Evolutionary conservation across 2,113 vertebrate genomes (phyloP).

Genomic region (Semnornis frantzii): DNA sequence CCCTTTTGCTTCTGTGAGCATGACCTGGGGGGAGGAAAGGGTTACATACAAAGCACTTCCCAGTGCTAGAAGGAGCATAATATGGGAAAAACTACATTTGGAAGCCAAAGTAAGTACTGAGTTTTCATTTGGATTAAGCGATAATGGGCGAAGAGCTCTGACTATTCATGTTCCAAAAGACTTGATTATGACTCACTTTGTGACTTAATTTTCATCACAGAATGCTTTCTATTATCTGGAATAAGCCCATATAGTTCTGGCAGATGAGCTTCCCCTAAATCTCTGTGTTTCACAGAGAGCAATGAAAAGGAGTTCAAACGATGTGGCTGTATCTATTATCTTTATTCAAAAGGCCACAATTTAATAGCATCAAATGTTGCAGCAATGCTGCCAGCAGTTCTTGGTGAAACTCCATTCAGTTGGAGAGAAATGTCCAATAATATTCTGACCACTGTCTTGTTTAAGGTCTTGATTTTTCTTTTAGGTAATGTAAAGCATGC

Average conservation of each 20-base stretch:
- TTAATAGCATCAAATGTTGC: slow-evolving; percentile 17
- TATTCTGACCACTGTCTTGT: slow-evolving; percentile 5
- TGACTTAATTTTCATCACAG: slow-evolving; percentile 42
- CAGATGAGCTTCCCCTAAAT: slow-evolving; percentile 13
- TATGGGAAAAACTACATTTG: slow-evolving; percentile 4
- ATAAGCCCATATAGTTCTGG: slow-evolving; percentile 19
- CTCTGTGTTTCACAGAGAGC: not conserved
- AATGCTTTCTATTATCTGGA: slow-evolving; percentile 38
- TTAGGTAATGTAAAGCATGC: slow-evolving; percentile 40
- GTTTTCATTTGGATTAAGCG: slow-evolving; percentile 43
- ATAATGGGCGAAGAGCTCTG: slow-evolving; percentile 31
- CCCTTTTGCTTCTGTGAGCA: not conserved
- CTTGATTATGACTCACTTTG: slow-evolving; percentile 49
- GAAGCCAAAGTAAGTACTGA: not conserved
- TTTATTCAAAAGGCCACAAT: slow-evolving; percentile 10
- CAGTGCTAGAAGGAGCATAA: not conserved
- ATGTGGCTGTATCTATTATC: not conserved
- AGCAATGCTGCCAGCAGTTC: not conserved
- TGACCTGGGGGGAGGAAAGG: slow-evolving; percentile 25
- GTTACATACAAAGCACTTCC: not conserved
- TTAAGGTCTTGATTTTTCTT: slow-evolving; percentile 32
- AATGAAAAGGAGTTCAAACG: not conserved
- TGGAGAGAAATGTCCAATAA: slow-evolving; percentile 30
- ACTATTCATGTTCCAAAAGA: slow-evolving; percentile 15
- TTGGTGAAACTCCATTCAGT: not conserved